Evolutionary conservation across 2,113 vertebrate species (phyloP), one percentile per base, ranked within the genome.

Genomic region (Tangachromis dhanisi): DNA sequence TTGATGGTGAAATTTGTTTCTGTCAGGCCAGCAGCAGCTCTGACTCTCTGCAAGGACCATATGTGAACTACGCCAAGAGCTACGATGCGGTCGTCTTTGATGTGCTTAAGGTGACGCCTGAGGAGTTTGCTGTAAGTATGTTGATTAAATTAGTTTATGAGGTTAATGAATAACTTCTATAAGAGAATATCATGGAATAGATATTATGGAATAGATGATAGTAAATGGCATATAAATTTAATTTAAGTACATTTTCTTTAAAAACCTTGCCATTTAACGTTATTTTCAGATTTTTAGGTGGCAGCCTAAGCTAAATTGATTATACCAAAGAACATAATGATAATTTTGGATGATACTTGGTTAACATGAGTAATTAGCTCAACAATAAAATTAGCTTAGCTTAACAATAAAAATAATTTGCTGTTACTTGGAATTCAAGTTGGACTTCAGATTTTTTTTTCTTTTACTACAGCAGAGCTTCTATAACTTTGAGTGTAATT

Each of bases 81-180:
- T 99, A 99, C 0, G 98, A 99, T 17, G 98, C 98, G 0, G 98
- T 99, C 26, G 97, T 99, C 88, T 99, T 99, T 68, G 98, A 99
- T 17, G 98, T 99, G 80, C 96, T 99, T 91, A 99, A 98, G 96
- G 98, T 99, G 94, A 99, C 98, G 57, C 98, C 98, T 1, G 98
- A 98, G 95, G 98, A 99, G 94, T 99, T 99, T 93, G 98, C 98
- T 33, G 98, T 99, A 94, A 98, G 98, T 98, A 81, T 33, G 21
- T 29, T 7, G 1, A n/a, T 51, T 51, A 78, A 31, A 51, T 49
- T 11, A 19, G 26, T 19, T 49, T 6, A 49, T 78, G 42, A 19
- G 42, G 6, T 13, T 78, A 78, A 49, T 19, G 4, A 49, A 31
- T 19, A 78, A 78, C 42, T 51, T 51, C 45, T 31, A 19, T 12